Evolutionary conservation across 1,140 invertebrate genomes (phyloP).

Genomic region (Apocrypta bakeri): DNA sequence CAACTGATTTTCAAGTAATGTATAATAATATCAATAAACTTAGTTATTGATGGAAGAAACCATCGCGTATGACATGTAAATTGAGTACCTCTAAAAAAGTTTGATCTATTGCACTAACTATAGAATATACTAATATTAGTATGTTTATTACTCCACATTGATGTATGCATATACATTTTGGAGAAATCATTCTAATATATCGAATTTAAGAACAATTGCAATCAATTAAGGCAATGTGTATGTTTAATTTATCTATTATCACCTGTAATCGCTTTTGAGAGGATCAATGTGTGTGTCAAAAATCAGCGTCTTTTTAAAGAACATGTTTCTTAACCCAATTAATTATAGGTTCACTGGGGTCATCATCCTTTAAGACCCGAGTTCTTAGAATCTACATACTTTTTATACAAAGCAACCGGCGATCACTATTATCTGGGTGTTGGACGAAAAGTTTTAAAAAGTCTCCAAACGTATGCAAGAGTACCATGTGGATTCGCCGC

Average conservation of each 20-base stretch:
- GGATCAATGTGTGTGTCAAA: slow-evolving; percentile 39
- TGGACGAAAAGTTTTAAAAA: slow-evolving; percentile 92
- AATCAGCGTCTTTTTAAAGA: slow-evolving; percentile 12
- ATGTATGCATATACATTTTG: too few relatives aligned
- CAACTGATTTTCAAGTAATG: slow-evolving; percentile 90
- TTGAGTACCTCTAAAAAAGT: slow-evolving; percentile 39
- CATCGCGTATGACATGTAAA: slow-evolving; percentile 40
- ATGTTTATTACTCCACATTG: too few relatives aligned
- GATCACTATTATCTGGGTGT: slow-evolving; percentile 97
- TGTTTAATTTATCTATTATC: slow-evolving; percentile 11
- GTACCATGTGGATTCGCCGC: slow-evolving; percentile 98
- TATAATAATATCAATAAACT: slow-evolving; percentile 41
- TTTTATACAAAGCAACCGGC: slow-evolving; percentile 94
- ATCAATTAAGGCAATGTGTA: slow-evolving; percentile 9
- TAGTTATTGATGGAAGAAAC: slow-evolving; percentile 7
- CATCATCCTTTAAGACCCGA: slow-evolving; percentile 97
- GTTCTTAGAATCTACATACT: slow-evolving; percentile 98
- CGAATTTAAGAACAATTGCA: neutral
- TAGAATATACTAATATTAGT: too few relatives aligned
- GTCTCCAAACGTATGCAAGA: slow-evolving; percentile 91
- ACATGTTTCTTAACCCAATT: slow-evolving; percentile 5
- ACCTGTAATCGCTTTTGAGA: slow-evolving; percentile 18
- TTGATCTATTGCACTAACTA: neutral
- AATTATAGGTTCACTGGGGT: slow-evolving; percentile 92
- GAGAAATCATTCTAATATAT: too few relatives aligned